phyloP scores from a whole-genome alignment of 2,888 invertebrate species.

The Oxyscelio sp. region DNA sequence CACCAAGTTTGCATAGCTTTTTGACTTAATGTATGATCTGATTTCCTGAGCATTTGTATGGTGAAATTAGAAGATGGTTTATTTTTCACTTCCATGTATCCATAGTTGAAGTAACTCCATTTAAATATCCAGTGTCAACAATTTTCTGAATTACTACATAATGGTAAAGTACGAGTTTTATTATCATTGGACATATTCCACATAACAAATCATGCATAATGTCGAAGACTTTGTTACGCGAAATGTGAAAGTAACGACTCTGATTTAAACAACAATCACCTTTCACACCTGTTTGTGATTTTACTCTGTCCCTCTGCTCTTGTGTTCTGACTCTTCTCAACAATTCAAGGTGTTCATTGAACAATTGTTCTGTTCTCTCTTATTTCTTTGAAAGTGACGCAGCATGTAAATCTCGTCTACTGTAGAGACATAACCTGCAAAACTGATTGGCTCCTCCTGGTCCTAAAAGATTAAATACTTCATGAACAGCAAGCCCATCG shows the following conservation, averaged over 20 bases:
- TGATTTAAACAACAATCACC: conserved; percentile 49
- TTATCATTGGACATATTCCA: conserved; percentile 69
- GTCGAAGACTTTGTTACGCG: conserved; percentile 59
- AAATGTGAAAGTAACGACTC: conserved; percentile 50
- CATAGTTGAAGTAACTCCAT: conserved; percentile 38
- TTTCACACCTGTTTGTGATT: conserved; percentile 53
- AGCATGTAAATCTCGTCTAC: conserved; percentile 61
- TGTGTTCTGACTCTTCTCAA: too few relatives aligned
- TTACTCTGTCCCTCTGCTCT: too few relatives aligned
- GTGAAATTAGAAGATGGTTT: conserved; percentile 71
- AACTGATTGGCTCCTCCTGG: conserved; percentile 68
- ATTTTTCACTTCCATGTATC: conserved; percentile 51
- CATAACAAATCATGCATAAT: conserved; percentile 56
- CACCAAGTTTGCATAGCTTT: conserved; percentile 76
- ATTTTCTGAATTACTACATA: conserved; percentile 2
- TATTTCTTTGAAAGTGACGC: too few relatives aligned
- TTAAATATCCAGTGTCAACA: conserved; percentile 40
- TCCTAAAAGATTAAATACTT: conserved; percentile 63
- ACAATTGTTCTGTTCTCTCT: too few relatives aligned
- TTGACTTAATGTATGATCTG: too few relatives aligned
- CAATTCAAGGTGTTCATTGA: too few relatives aligned
- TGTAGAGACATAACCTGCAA: conserved; percentile 65
- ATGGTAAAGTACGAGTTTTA: conserved; percentile 59
- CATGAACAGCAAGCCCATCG: conserved; percentile 67
- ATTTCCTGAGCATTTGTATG: too few relatives aligned